These are phyloP conservation scores for Antechinus stuartii DNA, from an alignment of 2,113 vertebrate genomes.

Conservation along the genomic window DNA sequence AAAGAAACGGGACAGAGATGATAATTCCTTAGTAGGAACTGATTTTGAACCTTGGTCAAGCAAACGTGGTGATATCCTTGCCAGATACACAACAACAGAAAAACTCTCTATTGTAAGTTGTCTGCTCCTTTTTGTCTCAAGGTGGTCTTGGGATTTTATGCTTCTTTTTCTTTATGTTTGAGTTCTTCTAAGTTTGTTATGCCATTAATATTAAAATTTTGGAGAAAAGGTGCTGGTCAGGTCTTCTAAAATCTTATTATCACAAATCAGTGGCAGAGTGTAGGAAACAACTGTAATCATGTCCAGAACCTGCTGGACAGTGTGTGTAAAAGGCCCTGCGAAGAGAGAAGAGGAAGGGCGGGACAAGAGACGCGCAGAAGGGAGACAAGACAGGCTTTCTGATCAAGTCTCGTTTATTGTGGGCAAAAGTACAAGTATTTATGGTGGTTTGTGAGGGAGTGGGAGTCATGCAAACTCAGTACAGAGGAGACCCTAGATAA, in stretches of 20 bases:
- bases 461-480: too few species aligned
- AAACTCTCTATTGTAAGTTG: slow-evolving; percentile 96
- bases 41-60: slow-evolving; percentile 96
- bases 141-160: not conserved
- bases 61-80: slow-evolving; percentile 95
- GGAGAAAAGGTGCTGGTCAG: not conserved
- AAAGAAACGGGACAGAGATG: slow-evolving; percentile 89
- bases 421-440: too few species aligned
- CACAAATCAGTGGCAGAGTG: not conserved
- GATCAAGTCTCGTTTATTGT: too few species aligned
- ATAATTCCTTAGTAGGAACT: slow-evolving; percentile 85
- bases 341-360: too few species aligned
- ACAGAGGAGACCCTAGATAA: too few species aligned
- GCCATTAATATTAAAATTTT: not conserved
- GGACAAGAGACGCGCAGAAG: too few species aligned
- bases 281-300: not conserved
- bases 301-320: too few species aligned
- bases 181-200: not conserved
- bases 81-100: slow-evolving; percentile 96
- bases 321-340: too few species aligned
- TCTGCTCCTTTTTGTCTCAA: fast-evolving
- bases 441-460: too few species aligned
- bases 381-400: too few species aligned
- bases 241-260: not conserved
- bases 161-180: not conserved